Base-by-base conservation (phyloP, 2,797 vertebrate species). In the Trachops cirrhosus region DNA sequence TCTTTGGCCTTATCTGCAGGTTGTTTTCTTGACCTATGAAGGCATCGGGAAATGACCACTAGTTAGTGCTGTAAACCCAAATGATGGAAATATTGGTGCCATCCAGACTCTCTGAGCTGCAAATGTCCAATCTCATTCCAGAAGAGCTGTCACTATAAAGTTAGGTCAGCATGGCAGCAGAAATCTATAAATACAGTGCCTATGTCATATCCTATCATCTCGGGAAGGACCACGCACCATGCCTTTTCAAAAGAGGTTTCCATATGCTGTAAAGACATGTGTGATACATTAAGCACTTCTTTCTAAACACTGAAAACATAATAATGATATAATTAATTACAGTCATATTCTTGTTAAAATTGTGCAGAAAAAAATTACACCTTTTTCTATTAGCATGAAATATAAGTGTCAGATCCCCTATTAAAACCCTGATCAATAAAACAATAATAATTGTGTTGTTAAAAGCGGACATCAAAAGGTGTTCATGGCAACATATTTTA, bases 401-500 rank as follows among this genome's bases (percentile, higher is more conserved):
- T 99, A 99, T 99, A 99, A 98, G 99, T 99, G 99, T 99, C 99
- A 99, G 98, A 99, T 99, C 98, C 98, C 91, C 98, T 98, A 99
- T 99, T 99, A 99, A 99, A 99, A 99, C 98, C 99, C 99, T 99
- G 99, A 99, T 99, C 99, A 99, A 99, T 99, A 99, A 99, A 99
- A 99, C 99, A 99, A 99, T 99, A 99, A 99, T 99, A 99, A 99
- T 99, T 99, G 98, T 99, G 99, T 99, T 99, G 99, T 99, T 99
- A 99, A 99, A 99, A 99, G 99, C 98, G 82, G 99, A 98, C 99
- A 98, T 96, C 97, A 98, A 99, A 99, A 99, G 99, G 99, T 99
- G 99, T 99, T 99, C 99, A 97, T 98, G 98, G 98, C 99, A 98
- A 98, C 97, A 92, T 99, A 98, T 99, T 99, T 99, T 98, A 99